Evolutionary conservation across 2,797 vertebrate genomes (phyloP), one percentile per base, ranked within the genome.

Genomic region (Parauchenoglanis punctatus): DNA sequence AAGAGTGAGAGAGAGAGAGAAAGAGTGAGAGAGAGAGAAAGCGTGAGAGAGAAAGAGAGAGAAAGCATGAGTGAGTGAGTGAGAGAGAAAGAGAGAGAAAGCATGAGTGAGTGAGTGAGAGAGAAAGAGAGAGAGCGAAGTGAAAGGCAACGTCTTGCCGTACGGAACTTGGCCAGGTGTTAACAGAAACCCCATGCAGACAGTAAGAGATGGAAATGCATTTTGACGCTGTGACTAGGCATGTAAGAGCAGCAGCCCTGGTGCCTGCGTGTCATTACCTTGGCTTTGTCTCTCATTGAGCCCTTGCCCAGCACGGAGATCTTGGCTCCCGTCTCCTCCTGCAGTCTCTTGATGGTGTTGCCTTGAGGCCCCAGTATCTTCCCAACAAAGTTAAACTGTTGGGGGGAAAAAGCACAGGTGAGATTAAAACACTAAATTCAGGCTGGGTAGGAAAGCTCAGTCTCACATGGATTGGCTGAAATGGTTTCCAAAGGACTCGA

Each of bases 301-400:
- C 99, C 99, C 87, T 99, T 99, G 25, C 99, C 99, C 92, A 99
- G 95, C 70, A 99, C 98, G 0, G 99, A 99, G 91, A 99, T 99
- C 95, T 99, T 99, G 78, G 99, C 98, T 35, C 98, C 98, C 1
- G 98, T 99, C 93, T 99, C 99, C 88, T 99, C 98, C 93, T 99
- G 99, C 86, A 99, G 96, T 87, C 99, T 97, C 90, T 99, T 99
- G 92, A 99, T 99, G 84, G 99, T 99, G 93, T 99, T 99, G 84
- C 99, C 99, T 95, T 99, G 98, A 86, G 99, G 98, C 93, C 99
- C 99, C 92, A 99, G 94, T 93, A 99, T 99, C 94, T 99, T 99
- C 63, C 99, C 99, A 91, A 99, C 99, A 85, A 99, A 99, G 94
- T 99, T 99, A 93, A 99, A 99, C 99, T 99, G 93, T 91, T 8